phyloP scores from a whole-genome alignment of 2,888 invertebrate genomes.

The Parascotia fuliginaria region DNA sequence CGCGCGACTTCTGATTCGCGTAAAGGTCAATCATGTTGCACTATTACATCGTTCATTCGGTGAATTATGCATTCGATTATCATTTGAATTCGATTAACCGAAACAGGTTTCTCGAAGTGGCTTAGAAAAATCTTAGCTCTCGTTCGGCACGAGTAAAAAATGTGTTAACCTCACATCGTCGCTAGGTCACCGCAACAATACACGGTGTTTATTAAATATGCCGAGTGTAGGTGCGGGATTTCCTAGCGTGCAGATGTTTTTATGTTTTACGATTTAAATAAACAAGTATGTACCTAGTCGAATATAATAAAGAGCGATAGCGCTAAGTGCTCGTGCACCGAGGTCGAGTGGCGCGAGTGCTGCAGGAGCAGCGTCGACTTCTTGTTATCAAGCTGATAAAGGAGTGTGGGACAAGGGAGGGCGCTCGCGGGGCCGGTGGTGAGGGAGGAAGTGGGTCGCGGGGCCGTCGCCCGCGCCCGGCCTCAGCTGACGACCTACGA shows the following conservation, averaged over 20 bases:
- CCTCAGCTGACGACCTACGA: slow-evolving; percentile 67
- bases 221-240: slow-evolving; percentile 22
- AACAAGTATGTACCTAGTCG: slow-evolving; percentile 3
- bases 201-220: slow-evolving; percentile 20
- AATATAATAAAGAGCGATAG: slow-evolving; percentile 18
- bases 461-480: slow-evolving; percentile 77
- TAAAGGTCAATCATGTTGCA: slow-evolving; percentile 56
- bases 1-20: slow-evolving; percentile 34
- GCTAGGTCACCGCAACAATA: slow-evolving; percentile 35
- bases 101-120: slow-evolving; percentile 54
- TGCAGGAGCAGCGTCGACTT: slow-evolving; percentile 53
- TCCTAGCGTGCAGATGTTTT: slow-evolving; percentile 11
- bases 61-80: slow-evolving; percentile 64
- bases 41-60: slow-evolving; percentile 48
- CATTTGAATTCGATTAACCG: slow-evolving; percentile 53
- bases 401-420: slow-evolving; percentile 55
- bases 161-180: slow-evolving; percentile 29
- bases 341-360: slow-evolving; percentile 15
- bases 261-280: slow-evolving; percentile 11
- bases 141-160: slow-evolving; percentile 45
- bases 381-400: slow-evolving; percentile 73
- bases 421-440: slow-evolving; percentile 48
- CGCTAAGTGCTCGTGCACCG: slow-evolving; percentile 25
- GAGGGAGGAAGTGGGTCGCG: slow-evolving; percentile 76
- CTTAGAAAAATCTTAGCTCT: slow-evolving; percentile 45